Conservation (phyloP, 2,113 vertebrate genomes). For the Gadus chalcogrammus region DNA sequence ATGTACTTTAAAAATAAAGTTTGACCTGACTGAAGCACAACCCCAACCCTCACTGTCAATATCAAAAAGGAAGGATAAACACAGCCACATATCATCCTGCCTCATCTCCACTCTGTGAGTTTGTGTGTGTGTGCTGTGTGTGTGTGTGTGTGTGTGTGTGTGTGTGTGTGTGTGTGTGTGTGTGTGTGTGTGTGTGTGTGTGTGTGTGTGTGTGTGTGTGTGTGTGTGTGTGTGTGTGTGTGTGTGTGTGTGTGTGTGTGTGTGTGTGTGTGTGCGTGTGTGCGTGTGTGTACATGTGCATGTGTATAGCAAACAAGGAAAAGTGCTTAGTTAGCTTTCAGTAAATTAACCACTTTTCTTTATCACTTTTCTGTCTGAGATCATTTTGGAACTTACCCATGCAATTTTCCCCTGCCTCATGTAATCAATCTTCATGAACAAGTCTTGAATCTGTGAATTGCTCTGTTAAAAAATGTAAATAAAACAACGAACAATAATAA, state of each 20-base stretch:
- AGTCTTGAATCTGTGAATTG: constrained; percentile 66
- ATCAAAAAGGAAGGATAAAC: no score
- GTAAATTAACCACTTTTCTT: neutral
- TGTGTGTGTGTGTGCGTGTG: neutral
- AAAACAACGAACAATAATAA: constrained; percentile 29
- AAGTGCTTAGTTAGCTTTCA: no score
- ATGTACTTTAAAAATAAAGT: no score
- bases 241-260: neutral
- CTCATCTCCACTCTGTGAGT: neutral
- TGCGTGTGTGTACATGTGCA: neutral
- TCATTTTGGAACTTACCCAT: constrained; percentile 60
- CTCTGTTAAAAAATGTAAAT: constrained; percentile 65
- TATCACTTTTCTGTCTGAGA: constrained; percentile 7
- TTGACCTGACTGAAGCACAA: no score
- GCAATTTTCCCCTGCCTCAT: constrained; percentile 68
- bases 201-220: neutral
- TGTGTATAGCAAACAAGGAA: no score
- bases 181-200: neutral
- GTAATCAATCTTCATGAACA: constrained; percentile 78
- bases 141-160: neutral
- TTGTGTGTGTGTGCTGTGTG: neutral
- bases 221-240: neutral
- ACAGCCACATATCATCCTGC: no score
- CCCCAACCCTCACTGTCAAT: no score
- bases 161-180: neutral